phyloP scores from a whole-genome alignment of 2,888 invertebrate species.

The Micoletzkya japonica region DNA sequence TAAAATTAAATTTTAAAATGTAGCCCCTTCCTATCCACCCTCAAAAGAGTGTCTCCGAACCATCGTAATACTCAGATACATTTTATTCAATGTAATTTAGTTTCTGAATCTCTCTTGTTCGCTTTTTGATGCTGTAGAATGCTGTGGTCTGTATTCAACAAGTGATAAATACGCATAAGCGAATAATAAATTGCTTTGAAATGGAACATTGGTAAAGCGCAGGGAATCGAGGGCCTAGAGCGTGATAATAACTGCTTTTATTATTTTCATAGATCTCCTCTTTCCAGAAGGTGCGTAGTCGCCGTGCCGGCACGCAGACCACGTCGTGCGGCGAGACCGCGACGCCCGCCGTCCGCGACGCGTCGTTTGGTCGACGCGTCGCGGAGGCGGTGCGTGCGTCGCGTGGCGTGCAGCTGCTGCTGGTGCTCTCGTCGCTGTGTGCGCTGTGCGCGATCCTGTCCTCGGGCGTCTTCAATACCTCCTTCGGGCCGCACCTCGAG shows the following conservation, averaged over 20 bases:
- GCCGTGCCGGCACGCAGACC: not conserved
- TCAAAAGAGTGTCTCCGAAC: too few relatives aligned
- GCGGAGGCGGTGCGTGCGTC: not conserved
- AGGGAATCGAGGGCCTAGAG: not conserved
- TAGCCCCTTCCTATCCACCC: too few relatives aligned
- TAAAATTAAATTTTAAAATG: too few relatives aligned
- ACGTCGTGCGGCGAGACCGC: not conserved
- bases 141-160: too few relatives aligned
- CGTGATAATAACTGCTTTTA: not conserved
- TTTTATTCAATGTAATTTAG: too few relatives aligned
- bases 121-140: too few relatives aligned
- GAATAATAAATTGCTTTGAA: conserved; percentile 7
- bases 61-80: too few relatives aligned
- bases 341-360: not conserved
- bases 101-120: too few relatives aligned
- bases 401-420: conserved; percentile 21
- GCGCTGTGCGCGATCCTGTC: conserved; percentile 44
- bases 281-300: not conserved
- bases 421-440: conserved; percentile 34
- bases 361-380: not conserved
- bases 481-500: conserved; percentile 51
- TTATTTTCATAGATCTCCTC: not conserved
- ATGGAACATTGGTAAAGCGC: too few relatives aligned
- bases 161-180: too few relatives aligned
- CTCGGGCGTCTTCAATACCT: conserved; percentile 37